Evolutionary conservation across 2,888 invertebrate species (phyloP).

Genomic region (Patella pellucida): DNA sequence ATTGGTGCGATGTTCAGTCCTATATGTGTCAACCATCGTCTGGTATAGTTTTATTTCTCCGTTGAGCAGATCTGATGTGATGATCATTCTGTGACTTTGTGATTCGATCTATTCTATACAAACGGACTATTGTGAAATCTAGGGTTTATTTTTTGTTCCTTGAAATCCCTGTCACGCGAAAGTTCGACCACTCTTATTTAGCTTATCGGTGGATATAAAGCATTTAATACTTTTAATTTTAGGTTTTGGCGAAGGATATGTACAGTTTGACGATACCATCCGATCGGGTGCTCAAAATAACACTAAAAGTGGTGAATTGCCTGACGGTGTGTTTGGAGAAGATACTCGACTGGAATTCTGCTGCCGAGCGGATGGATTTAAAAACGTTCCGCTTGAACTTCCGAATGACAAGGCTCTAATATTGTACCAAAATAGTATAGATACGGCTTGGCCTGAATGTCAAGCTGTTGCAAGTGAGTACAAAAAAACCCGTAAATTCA

Average conservation of each 20-base stretch:
- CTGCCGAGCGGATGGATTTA: slow-evolving; percentile 17
- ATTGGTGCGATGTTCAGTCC: too few species aligned
- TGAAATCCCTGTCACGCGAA: too few species aligned
- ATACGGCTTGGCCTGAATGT: neutral
- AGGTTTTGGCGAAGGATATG: slow-evolving; percentile 12
- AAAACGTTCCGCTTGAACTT: neutral
- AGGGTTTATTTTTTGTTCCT: too few species aligned
- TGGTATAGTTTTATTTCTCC: too few species aligned
- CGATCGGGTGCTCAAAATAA: slow-evolving; percentile 17
- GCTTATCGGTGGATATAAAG: too few species aligned
- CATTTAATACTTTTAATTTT: neutral
- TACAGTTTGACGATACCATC: slow-evolving; percentile 15
- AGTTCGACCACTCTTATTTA: too few species aligned
- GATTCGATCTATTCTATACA: too few species aligned
- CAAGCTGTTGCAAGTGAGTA: neutral
- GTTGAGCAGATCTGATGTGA: too few species aligned
- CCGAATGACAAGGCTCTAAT: slow-evolving; percentile 10
- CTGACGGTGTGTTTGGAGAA: slow-evolving; percentile 16
- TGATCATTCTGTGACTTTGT: too few species aligned
- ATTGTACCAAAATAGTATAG: neutral
- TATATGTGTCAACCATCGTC: too few species aligned
- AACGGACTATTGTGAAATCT: too few species aligned
- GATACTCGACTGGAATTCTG: slow-evolving; percentile 23
- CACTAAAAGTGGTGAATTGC: slow-evolving; percentile 7
- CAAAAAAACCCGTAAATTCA: too few species aligned